Percentiles rank a stretch among this genome's conserved stretches.
Evolutionary conservation across 2,113 vertebrate species (phyloP).

Genomic region (Otis tarda): DNA sequence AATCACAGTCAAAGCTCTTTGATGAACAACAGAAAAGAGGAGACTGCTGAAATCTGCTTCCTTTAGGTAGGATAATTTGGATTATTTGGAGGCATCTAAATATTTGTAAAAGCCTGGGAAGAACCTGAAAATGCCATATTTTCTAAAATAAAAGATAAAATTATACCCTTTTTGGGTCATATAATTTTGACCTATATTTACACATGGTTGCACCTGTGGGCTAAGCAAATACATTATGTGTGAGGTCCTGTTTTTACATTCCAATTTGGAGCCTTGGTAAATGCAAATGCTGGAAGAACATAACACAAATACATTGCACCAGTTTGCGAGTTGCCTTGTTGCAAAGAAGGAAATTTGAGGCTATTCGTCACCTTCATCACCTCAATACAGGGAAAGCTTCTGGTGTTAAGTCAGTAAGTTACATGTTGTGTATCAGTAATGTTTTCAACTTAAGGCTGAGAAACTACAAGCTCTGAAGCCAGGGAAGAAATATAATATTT

Average conservation of each 20-base stretch:
- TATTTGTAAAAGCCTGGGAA: neutral
- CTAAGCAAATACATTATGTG: neutral
- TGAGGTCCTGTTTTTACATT: neutral
- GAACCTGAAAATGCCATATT: neutral
- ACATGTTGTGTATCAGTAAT: neutral
- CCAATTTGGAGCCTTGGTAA: neutral
- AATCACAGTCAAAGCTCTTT: neutral
- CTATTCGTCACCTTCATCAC: neutral
- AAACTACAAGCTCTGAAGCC: neutral
- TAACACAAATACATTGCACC: neutral
- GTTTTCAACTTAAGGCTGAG: neutral
- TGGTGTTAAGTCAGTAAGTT: neutral
- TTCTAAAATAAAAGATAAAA: neutral
- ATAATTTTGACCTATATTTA: neutral
- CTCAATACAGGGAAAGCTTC: neutral
- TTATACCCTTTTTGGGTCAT: neutral
- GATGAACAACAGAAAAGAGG: neutral
- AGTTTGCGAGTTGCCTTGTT: neutral
- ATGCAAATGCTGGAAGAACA: neutral
- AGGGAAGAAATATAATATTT: constrained; percentile 13
- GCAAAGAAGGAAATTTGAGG: neutral
- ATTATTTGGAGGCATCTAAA: neutral
- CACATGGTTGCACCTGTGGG: neutral
- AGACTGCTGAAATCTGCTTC: neutral
- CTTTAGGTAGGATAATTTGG: neutral